Conservation (phyloP, 2,797 vertebrate species). For the Leptatherina wallacei region DNA sequence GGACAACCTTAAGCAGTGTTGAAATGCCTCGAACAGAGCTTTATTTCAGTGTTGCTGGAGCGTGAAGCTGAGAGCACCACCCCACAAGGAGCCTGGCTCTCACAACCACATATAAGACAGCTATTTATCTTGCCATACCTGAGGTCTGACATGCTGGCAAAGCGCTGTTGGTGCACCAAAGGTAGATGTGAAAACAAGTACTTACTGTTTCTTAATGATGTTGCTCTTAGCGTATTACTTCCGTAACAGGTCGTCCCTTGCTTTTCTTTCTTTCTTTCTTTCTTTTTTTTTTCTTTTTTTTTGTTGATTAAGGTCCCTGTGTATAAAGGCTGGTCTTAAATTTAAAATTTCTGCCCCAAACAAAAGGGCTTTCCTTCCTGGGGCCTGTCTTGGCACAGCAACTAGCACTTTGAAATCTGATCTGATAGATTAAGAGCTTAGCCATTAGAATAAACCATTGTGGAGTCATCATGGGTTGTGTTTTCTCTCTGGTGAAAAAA, state of each 20-base stretch:
- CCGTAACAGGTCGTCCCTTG: constrained; percentile 50
- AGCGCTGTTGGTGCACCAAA: constrained; percentile 55
- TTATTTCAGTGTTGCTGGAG: constrained; percentile 84
- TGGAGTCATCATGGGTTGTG: constrained; percentile 60
- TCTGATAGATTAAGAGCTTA: constrained; percentile 80
- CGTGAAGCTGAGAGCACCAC: constrained; percentile 81
- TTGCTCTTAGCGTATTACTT: constrained; percentile 59
- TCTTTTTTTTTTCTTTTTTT: constrained; percentile 16
- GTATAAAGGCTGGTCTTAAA: constrained; percentile 66
- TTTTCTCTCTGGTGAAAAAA: constrained; percentile 47
- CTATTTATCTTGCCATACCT: constrained; percentile 79
- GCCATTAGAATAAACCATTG: constrained; percentile 78
- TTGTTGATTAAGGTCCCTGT: constrained; percentile 36
- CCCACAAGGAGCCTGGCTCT: constrained; percentile 77
- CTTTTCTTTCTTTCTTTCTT: neutral
- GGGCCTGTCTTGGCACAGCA: constrained; percentile 73
- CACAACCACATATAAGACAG: constrained; percentile 72
- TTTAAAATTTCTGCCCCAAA: constrained; percentile 61
- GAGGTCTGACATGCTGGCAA: constrained; percentile 74
- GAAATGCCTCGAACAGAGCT: constrained; percentile 85
- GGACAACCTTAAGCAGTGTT: constrained; percentile 86
- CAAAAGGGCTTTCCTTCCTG: constrained; percentile 74
- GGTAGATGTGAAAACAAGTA: constrained; percentile 67
- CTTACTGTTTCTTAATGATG: constrained; percentile 63
- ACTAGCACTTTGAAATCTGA: constrained; percentile 78